Evolutionary conservation across 2,888 invertebrate species (phyloP), one percentile per base, ranked within the genome.

Genomic region (Leuctra nigra): DNA sequence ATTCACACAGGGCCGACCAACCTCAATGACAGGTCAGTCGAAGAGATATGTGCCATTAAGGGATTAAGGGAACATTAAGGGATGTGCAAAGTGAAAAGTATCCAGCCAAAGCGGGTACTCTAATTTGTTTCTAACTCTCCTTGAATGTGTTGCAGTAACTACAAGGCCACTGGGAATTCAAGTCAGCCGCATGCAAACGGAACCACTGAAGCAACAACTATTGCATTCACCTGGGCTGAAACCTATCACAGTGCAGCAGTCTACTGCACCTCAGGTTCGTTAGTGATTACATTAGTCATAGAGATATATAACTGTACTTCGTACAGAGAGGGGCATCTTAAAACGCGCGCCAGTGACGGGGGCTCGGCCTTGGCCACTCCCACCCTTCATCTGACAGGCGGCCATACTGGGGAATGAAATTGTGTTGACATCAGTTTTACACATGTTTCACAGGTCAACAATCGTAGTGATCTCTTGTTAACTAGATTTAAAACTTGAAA

Each of bases 1-100:
- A n/a, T 61, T 58, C 35, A 46, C 61, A 2, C 59, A 55, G 23
- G 52, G 53, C 14, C 59, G 61, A 2, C 46, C 61, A 2, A 36
- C 59, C 16, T 46, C 54, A 20, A 55, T 59, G 55, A 55, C 59
- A 48, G 60, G 58, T 60, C n/a, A 23, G 33, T 39, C 14, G 20
- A 13, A 1, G 13, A n/a, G n/a, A 16, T 4, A 36, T 7, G 13
- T 14, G 7, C 22, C 18, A 13, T n/a, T n/a, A n/a, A n/a, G n/a
- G n/a, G n/a, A n/a, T n/a, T n/a, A n/a, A n/a, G n/a, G n/a, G n/a
- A 29, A 29, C 29, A 6, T 29, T 29, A 18, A 18, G 3, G 11
- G 18, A 18, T 39, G 39, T 16, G 2, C 36, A 4, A 14, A 14
- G n/a, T 18, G 6, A n/a, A 41, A 4, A 16, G 3, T 41, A 18